phyloP scores from a whole-genome alignment of 30 jellyfish, hydroid and myxozoan species.

The Aurelia sp. region DNA sequence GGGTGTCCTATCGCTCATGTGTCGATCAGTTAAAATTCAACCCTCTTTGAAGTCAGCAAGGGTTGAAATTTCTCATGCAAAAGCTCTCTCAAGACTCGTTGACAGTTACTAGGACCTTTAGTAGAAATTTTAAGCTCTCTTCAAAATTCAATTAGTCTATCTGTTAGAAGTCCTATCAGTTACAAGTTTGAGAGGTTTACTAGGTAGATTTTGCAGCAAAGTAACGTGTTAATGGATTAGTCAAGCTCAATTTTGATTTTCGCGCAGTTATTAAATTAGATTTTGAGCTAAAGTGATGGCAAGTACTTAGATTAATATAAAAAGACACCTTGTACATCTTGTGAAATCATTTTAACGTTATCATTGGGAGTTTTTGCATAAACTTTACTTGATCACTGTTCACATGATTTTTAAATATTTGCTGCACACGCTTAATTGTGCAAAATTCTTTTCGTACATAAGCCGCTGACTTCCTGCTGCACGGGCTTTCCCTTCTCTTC shows the following conservation, averaged over 20 bases:
- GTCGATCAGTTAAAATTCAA: too few relatives aligned
- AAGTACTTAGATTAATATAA: not conserved
- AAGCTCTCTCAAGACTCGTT: conserved; percentile 19
- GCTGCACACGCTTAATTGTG: too few relatives aligned
- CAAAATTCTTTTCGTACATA: too few relatives aligned
- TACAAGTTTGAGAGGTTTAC: conserved; percentile 57
- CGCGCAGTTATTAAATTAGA: not conserved
- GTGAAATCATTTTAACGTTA: too few relatives aligned
- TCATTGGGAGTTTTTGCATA: too few relatives aligned
- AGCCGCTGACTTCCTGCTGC: too few relatives aligned
- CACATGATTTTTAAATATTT: too few relatives aligned
- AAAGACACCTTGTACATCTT: not conserved
- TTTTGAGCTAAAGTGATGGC: not conserved
- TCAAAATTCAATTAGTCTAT: conserved; percentile 43
- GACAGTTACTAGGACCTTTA: conserved; percentile 26
- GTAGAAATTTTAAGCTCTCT: conserved; percentile 18
- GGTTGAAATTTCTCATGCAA: not conserved
- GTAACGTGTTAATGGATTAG: not conserved
- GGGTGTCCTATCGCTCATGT: too few relatives aligned
- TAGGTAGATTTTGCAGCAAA: not conserved
- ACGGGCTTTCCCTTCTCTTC: too few relatives aligned
- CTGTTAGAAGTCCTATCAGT: conserved; percentile 50
- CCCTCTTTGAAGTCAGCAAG: too few relatives aligned
- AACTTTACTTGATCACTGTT: too few relatives aligned
- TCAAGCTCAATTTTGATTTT: not conserved